Percentiles rank a stretch among this genome's conserved stretches.
Evolutionary conservation across 2,113 vertebrate species (phyloP).

Genomic region (Eptatretus burgeri): DNA sequence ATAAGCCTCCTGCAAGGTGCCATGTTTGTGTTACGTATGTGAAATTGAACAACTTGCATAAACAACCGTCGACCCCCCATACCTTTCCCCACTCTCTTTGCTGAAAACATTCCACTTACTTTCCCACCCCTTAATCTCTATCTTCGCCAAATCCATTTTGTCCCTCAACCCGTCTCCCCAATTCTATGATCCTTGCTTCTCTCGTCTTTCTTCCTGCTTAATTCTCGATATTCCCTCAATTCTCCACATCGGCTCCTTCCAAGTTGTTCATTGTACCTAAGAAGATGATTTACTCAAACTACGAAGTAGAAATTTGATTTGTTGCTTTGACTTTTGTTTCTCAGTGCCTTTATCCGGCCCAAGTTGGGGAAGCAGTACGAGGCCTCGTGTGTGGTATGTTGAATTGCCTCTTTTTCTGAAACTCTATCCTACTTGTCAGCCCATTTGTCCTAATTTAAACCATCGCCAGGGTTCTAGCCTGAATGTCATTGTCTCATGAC

Average conservation of each 20-base stretch:
- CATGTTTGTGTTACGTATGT: too few relatives aligned
- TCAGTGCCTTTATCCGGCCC: slow-evolving; percentile 79
- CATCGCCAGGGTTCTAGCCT: slow-evolving; percentile 9
- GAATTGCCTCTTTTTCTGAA: slow-evolving; percentile 8
- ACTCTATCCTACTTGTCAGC: too few relatives aligned
- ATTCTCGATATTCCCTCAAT: not conserved
- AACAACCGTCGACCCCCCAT: too few relatives aligned
- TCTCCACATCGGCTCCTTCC: not conserved
- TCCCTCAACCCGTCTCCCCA: not conserved
- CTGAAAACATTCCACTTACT: too few relatives aligned
- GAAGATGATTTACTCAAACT: not conserved
- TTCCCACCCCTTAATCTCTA: not conserved
- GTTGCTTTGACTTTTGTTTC: slow-evolving; percentile 3
- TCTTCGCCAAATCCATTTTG: not conserved
- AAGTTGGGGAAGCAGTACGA: slow-evolving; percentile 98
- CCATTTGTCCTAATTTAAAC: not conserved
- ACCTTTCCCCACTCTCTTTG: too few relatives aligned
- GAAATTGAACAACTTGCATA: too few relatives aligned
- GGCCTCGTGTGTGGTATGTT: slow-evolving; percentile 92
- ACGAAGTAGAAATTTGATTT: not conserved
- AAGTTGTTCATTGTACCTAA: not conserved
- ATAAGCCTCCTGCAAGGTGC: too few relatives aligned
- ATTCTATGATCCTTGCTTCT: not conserved
- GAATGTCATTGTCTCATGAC: not conserved
- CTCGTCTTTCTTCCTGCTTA: not conserved